phyloP scores from a whole-genome alignment of 2,888 invertebrate species.

The Cremastobaeus sp. region DNA sequence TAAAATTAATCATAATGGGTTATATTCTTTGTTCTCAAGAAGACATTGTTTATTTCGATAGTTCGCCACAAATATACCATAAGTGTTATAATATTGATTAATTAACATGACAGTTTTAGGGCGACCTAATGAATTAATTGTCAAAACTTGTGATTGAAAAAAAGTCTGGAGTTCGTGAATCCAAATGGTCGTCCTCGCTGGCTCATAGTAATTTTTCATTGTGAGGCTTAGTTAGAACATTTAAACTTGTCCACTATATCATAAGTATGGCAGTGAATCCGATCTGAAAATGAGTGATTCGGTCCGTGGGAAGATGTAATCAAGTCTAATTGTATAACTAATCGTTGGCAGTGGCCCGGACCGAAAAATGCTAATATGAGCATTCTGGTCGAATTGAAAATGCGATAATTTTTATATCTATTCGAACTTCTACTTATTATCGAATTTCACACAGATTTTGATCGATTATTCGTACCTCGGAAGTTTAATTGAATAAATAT shows the following conservation, averaged over 20 bases:
- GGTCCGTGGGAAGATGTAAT: slow-evolving; percentile 52
- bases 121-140: no score
- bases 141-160: not conserved
- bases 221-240: slow-evolving; percentile 41
- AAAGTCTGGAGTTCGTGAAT: not conserved
- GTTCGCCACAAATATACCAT: no score
- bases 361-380: slow-evolving; percentile 39
- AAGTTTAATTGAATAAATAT: no score
- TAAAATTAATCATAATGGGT: no score
- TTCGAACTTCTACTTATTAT: slow-evolving; percentile 33
- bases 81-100: no score
- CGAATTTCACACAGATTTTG: slow-evolving; percentile 42
- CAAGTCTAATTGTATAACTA: slow-evolving; percentile 39
- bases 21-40: no score
- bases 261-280: slow-evolving; percentile 69
- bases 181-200: not conserved
- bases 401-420: slow-evolving; percentile 39
- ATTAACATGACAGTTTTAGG: no score
- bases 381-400: slow-evolving; percentile 44
- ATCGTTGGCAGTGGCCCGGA: slow-evolving; percentile 63
- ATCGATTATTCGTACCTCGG: slow-evolving; percentile 45
- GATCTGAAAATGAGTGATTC: slow-evolving; percentile 51
- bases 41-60: no score
- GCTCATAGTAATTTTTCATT: slow-evolving; percentile 46
- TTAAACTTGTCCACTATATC: slow-evolving; percentile 51